These are phyloP conservation scores for Exephanes ischioxanthus DNA, from an alignment of 2,888 invertebrate species.

Conservation along the genomic window DNA sequence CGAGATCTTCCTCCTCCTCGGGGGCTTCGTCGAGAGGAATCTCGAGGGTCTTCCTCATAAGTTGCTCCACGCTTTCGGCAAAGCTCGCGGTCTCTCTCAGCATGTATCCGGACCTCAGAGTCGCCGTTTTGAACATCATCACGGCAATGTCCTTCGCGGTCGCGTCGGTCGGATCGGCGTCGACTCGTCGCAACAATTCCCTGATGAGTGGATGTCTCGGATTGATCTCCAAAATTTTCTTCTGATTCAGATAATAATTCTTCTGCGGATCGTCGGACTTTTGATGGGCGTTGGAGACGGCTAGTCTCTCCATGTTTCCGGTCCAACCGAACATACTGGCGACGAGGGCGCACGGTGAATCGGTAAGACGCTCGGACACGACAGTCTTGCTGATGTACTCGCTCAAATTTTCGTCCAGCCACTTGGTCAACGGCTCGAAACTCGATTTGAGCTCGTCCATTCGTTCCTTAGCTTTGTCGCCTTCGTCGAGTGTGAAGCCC, in stretches of 20 bases:
- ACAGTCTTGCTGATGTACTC: slow-evolving; percentile 92
- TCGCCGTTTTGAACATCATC: slow-evolving; percentile 97
- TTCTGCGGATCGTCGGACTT: slow-evolving; percentile 97
- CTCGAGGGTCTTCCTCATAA: slow-evolving; percentile 94
- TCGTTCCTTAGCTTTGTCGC: slow-evolving; percentile 88
- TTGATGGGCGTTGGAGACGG: slow-evolving; percentile 98
- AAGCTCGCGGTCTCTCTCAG: slow-evolving; percentile 94
- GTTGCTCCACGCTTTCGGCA: slow-evolving; percentile 95
- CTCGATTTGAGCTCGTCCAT: slow-evolving; percentile 91
- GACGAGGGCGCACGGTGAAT: slow-evolving; percentile 98
- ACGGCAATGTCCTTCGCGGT: slow-evolving; percentile 93
- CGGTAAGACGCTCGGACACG: slow-evolving; percentile 94
- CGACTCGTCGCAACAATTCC: slow-evolving; percentile 94
- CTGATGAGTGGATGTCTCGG: slow-evolving; percentile 98
- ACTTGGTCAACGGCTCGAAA: slow-evolving; percentile 95
- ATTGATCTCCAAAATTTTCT: slow-evolving; percentile 99
- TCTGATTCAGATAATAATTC: slow-evolving; percentile 95
- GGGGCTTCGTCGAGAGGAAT: slow-evolving; percentile 90
- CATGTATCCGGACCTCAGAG: slow-evolving; percentile 97
- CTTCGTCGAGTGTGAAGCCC: slow-evolving; percentile 94
- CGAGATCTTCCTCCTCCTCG: slow-evolving; percentile 81
- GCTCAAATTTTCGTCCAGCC: slow-evolving; percentile 94
- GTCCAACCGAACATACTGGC: slow-evolving; percentile 99
- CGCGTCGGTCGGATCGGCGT: slow-evolving; percentile 91
- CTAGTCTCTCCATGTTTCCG: slow-evolving; percentile 99